Conservation (phyloP, 2,888 invertebrate species). For the Microchrysa polita region DNA sequence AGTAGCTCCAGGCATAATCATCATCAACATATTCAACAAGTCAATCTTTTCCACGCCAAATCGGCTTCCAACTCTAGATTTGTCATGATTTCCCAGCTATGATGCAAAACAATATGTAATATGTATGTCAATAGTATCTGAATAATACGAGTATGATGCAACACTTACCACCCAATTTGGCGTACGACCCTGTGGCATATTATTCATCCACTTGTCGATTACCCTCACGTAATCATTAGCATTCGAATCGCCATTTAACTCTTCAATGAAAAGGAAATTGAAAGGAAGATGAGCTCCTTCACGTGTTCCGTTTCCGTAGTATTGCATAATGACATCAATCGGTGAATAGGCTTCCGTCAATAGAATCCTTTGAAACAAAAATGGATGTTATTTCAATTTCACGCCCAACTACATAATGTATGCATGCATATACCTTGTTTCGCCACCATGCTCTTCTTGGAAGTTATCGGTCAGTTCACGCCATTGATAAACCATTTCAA, state of each 20-base stretch:
- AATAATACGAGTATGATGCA: neutral
- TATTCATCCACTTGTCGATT: constrained; percentile 69
- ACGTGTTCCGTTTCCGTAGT: constrained; percentile 67
- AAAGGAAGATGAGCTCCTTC: constrained; percentile 72
- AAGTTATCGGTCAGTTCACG: constrained; percentile 71
- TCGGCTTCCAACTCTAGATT: constrained; percentile 71
- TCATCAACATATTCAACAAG: constrained; percentile 78
- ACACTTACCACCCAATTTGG: constrained; percentile 75
- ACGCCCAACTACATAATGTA: neutral
- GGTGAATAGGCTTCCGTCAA: constrained; percentile 72
- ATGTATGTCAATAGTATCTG: neutral
- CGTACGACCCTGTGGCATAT: constrained; percentile 67
- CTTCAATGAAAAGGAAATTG: constrained; percentile 71
- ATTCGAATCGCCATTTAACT: constrained; percentile 66
- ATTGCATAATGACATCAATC: constrained; percentile 66
- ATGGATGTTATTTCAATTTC: neutral
- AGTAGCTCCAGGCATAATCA: constrained; percentile 72
- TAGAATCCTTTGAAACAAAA: constrained; percentile 62
- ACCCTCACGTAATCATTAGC: constrained; percentile 66
- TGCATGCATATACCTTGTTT: constrained; percentile 55
- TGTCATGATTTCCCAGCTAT: constrained; percentile 78
- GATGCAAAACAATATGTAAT: constrained; percentile 2
- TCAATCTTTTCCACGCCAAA: constrained; percentile 75
- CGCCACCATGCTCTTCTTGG: constrained; percentile 60
- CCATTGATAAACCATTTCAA: constrained; percentile 74